Evolutionary conservation across 2,888 invertebrate genomes (phyloP).

Genomic region (Rhaphigaster nebulosa): DNA sequence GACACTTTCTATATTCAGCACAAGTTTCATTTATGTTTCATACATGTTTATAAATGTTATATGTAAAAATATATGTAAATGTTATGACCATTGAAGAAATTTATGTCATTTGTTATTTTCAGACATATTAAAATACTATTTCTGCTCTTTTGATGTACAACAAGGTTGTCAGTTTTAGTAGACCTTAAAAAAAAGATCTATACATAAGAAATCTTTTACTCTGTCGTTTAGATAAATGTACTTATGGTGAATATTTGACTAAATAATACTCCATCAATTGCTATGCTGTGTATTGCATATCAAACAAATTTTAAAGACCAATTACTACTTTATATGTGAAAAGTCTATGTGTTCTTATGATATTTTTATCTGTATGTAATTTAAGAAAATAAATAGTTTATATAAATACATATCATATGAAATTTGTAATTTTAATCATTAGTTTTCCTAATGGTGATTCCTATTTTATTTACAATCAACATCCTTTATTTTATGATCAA

Average conservation of each 20-base stretch:
- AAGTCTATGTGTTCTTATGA: conserved; percentile 55
- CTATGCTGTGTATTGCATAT: conserved; percentile 54
- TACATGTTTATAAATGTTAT: conserved; percentile 39
- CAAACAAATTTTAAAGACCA: conserved; percentile 50
- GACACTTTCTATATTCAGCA: background rate
- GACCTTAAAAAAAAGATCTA: background rate
- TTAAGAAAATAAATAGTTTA: conserved; percentile 51
- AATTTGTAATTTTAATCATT: background rate
- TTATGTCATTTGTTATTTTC: conserved; percentile 24
- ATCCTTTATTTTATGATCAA: no score
- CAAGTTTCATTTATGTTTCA: conserved; percentile 5
- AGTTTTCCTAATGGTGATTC: background rate
- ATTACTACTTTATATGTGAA: conserved; percentile 31
- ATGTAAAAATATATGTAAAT: background rate
- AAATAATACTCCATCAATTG: conserved; percentile 41
- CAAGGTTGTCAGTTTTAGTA: background rate
- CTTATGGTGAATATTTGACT: background rate
- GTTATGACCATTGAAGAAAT: conserved; percentile 14
- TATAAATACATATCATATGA: conserved; percentile 51
- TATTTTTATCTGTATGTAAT: conserved; percentile 60
- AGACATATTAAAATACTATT: background rate
- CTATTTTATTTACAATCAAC: background rate
- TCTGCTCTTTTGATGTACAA: conserved; percentile 3
- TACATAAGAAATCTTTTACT: background rate
- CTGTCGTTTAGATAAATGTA: conserved; percentile 36